These are phyloP conservation scores for Malurus splendens DNA, from an alignment of 2,797 vertebrate genomes.

Conservation along the genomic window DNA sequence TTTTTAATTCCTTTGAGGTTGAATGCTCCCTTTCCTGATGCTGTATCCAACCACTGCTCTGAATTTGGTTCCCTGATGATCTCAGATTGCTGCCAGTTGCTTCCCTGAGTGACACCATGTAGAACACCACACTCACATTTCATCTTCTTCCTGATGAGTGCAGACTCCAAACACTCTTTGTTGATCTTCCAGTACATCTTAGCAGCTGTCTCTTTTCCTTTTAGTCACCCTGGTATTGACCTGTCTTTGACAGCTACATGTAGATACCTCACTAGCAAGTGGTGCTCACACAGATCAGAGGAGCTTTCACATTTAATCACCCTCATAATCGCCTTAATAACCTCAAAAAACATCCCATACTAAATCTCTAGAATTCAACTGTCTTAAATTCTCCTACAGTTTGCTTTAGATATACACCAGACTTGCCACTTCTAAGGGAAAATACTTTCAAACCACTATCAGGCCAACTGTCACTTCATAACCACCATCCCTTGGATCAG, in stretches of 20 bases:
- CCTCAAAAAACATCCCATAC: background rate
- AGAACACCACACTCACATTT: background rate
- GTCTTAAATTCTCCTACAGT: background rate
- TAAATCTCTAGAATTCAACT: background rate
- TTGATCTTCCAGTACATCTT: background rate
- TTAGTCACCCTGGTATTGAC: background rate
- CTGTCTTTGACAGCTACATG: background rate
- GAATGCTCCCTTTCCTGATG: background rate
- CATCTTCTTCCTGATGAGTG: background rate
- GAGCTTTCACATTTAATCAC: background rate
- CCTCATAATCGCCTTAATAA: background rate
- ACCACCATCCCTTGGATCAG: background rate
- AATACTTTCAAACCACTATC: background rate
- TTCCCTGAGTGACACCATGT: rapidly evolving
- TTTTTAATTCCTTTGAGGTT: background rate
- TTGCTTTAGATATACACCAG: background rate
- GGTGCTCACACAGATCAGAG: background rate
- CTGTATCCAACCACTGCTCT: background rate
- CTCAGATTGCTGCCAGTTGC: background rate
- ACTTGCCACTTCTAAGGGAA: background rate
- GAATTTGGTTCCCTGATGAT: background rate
- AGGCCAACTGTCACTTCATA: background rate
- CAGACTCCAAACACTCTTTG: background rate
- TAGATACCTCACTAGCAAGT: background rate
- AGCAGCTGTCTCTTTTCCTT: background rate